Evolutionary conservation across 2,888 invertebrate species (phyloP).

Genomic region (Dryobotodes eremita): DNA sequence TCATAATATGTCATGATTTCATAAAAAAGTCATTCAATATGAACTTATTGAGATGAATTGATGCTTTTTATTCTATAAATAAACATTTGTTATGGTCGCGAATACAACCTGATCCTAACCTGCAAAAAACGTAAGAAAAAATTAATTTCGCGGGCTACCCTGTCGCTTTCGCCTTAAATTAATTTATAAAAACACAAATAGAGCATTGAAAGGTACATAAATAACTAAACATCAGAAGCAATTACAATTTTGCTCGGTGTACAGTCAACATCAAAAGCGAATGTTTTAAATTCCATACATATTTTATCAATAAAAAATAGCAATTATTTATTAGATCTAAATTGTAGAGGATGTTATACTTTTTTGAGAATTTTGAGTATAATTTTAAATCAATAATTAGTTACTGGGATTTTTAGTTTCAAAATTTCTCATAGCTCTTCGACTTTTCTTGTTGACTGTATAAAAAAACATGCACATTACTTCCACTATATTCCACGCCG

Average conservation of each 20-base stretch:
- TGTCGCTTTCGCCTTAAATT: no score
- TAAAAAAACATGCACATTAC: slow-evolving; percentile 8
- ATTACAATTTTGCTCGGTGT: background rate
- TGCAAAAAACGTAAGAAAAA: no score
- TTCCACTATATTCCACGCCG: slow-evolving; percentile 11
- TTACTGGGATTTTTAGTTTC: background rate
- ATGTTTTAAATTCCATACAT: background rate
- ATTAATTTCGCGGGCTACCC: no score
- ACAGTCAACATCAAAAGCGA: background rate
- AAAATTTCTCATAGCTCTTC: background rate
- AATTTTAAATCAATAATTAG: background rate
- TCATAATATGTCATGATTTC: no score
- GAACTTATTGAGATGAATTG: no score
- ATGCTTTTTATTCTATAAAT: no score
- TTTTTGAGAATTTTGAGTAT: background rate
- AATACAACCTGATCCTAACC: no score
- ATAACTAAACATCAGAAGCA: background rate
- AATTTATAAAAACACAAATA: background rate
- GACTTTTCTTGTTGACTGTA: background rate
- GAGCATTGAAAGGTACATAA: background rate
- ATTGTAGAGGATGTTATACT: no score
- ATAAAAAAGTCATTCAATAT: no score
- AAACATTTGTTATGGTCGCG: no score
- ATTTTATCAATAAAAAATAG: background rate
- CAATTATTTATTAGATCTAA: background rate